Percentiles rank a stretch among this genome's conserved stretches.
Conservation (phyloP, 2,113 vertebrate species). For the Myrmecobius fasciatus region DNA sequence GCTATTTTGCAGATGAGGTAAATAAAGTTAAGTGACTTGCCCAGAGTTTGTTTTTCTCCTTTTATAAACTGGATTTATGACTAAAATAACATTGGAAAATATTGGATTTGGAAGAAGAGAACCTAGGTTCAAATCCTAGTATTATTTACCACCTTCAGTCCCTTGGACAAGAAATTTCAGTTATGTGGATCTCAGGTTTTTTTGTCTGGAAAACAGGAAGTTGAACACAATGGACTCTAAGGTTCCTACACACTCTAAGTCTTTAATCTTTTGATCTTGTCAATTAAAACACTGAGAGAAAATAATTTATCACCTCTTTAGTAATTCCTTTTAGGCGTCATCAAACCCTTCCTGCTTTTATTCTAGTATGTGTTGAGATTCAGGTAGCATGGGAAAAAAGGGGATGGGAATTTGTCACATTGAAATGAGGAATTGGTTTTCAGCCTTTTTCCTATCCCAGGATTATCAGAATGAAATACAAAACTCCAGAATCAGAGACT, state of each 20-base stretch:
- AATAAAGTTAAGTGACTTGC: too few species aligned
- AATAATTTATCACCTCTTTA: neutral
- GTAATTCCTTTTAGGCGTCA: neutral
- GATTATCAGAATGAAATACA: neutral
- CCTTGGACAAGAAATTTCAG: neutral
- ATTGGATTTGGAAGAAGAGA: neutral
- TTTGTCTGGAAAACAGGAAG: neutral
- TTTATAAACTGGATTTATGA: neutral
- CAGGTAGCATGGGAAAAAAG: neutral
- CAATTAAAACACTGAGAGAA: neutral
- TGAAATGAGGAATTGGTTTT: neutral
- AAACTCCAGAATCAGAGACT: neutral
- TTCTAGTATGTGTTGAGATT: neutral
- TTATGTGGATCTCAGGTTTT: neutral
- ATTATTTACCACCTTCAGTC: neutral
- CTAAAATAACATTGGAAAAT: neutral
- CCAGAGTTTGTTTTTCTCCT: neutral
- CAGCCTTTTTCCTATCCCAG: neutral
- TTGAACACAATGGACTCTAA: neutral
- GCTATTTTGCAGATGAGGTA: too few species aligned
- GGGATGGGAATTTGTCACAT: neutral
- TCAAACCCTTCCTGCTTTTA: neutral
- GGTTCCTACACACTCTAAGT: neutral
- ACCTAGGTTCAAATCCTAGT: neutral
- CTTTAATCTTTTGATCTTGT: neutral